phyloP scores from a whole-genome alignment of 2,888 invertebrate species.

The Belgica antarctica region DNA sequence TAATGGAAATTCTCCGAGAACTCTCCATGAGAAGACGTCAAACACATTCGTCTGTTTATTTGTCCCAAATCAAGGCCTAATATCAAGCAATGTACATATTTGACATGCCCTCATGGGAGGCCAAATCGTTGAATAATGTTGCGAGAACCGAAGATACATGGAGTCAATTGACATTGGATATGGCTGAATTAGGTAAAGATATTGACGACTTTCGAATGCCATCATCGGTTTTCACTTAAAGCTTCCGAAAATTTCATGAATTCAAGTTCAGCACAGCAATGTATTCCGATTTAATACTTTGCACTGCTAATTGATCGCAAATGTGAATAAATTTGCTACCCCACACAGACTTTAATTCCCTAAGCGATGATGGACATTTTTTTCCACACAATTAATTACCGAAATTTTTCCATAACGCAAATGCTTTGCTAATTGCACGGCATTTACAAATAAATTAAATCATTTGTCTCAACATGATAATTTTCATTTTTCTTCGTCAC shows the following conservation, averaged over 20 bases:
- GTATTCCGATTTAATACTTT: neutral
- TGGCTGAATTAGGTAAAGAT: neutral
- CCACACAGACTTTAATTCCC: slow-evolving; percentile 11
- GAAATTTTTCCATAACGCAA: neutral
- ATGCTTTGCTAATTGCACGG: slow-evolving; percentile 17
- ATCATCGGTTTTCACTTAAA: neutral
- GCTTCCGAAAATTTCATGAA: neutral
- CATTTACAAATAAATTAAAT: slow-evolving; percentile 38
- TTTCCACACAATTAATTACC: neutral
- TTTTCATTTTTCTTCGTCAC: neutral
- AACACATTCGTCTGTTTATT: slow-evolving; percentile 27
- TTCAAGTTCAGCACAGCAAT: neutral
- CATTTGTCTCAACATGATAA: slow-evolving; percentile 35
- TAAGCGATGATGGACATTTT: neutral
- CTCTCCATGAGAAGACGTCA: slow-evolving; percentile 42
- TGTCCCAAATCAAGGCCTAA: slow-evolving; percentile 32
- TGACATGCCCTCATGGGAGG: slow-evolving; percentile 30
- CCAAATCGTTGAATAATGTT: slow-evolving; percentile 22
- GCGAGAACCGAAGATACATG: neutral
- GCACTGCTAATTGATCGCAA: neutral
- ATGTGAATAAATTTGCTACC: slow-evolving; percentile 14
- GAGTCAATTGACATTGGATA: slow-evolving; percentile 15
- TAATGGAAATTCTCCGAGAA: too few relatives aligned
- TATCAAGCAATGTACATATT: slow-evolving; percentile 29
- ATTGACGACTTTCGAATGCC: neutral